Evolutionary conservation across 2,888 invertebrate genomes (phyloP), one percentile per base, ranked within the genome.

Genomic region (Temnothorax ravouxi): DNA sequence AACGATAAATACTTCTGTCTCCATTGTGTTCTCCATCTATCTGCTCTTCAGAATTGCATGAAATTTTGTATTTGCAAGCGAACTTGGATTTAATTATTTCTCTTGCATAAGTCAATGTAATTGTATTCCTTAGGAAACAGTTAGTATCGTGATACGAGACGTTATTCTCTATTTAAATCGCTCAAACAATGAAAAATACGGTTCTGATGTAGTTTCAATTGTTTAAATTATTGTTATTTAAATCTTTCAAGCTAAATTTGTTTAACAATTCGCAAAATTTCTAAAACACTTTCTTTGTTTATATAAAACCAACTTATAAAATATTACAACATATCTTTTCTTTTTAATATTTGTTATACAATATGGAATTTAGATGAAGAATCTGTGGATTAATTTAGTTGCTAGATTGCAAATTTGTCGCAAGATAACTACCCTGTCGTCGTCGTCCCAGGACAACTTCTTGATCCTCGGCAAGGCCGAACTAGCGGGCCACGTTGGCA

Each of bases 361-460:
- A 15, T 72, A 2, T 6, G 11, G 9, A 38, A 25, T 52, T 71
- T 34, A 52, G 4, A 29, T 21, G 21, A 54, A 29, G 15, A 1
- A n/a, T 41, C 4, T n/a, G 54, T 25, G 0, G 0, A 67, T 79
- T 59, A 34, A 38, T 67, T 72, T 25, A 25, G 44, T 44, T 66
- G 9, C 2, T 44, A 21, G 25, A 66, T 66, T 25, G 66, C 18
- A 66, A 67, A 67, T 29, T 50, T 67, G 15, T 47, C 1, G 21
- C 41, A 38, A 56, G 34, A 47, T 34, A 41, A 76, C 61, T 89
- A 94, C 94, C 88, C 92, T 93, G 59, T 94, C 94, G 62, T 94
- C 97, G 93, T 97, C 97, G 91, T 97, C 97, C 97, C 97, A 98
- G 94, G 97, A 97, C 75, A 98, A 95, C 93, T 97, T 97, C 95